Percentiles rank a stretch among this genome's conserved stretches.
Evolutionary conservation across 2,113 vertebrate genomes (phyloP).

Genomic region (Nothocercus julius): DNA sequence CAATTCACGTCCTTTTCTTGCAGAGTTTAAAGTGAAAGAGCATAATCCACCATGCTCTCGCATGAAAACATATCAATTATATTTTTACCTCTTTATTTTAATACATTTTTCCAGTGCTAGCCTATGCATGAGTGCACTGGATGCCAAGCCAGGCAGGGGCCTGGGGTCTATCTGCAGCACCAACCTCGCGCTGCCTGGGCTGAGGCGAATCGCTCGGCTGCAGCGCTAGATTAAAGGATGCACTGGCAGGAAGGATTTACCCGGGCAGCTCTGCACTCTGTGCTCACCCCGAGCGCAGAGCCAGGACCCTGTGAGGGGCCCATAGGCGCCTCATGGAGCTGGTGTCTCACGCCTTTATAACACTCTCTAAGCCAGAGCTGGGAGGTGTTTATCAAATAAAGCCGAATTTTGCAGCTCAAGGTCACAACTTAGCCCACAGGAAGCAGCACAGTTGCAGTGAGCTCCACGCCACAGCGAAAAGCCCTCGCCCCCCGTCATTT

Average conservation of each 20-base stretch:
- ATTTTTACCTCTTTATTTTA: not conserved
- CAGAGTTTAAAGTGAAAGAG: conserved; percentile 7
- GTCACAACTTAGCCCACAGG: not conserved
- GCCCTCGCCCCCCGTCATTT: fast-evolving
- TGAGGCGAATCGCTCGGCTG: not conserved
- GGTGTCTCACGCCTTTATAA: fast-evolving
- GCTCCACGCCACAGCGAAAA: not conserved
- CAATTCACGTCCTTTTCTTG: conserved; percentile 6
- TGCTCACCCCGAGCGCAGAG: not conserved
- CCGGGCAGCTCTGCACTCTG: not conserved
- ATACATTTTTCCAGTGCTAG: not conserved
- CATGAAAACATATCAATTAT: not conserved
- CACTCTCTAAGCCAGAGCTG: not conserved
- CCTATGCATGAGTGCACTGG: not conserved
- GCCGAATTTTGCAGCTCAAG: not conserved
- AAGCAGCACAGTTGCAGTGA: not conserved
- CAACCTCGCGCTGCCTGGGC: not conserved
- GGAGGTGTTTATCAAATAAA: not conserved
- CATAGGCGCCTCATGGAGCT: not conserved
- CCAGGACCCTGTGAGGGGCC: not conserved
- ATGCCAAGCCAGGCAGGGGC: not conserved
- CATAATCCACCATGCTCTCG: not conserved
- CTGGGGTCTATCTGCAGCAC: not conserved
- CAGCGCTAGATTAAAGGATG: not conserved
- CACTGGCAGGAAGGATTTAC: not conserved